Evolutionary conservation across 2,797 vertebrate genomes (phyloP), one percentile per base, ranked within the genome.

Genomic region (Apogon hyalosoma): DNA sequence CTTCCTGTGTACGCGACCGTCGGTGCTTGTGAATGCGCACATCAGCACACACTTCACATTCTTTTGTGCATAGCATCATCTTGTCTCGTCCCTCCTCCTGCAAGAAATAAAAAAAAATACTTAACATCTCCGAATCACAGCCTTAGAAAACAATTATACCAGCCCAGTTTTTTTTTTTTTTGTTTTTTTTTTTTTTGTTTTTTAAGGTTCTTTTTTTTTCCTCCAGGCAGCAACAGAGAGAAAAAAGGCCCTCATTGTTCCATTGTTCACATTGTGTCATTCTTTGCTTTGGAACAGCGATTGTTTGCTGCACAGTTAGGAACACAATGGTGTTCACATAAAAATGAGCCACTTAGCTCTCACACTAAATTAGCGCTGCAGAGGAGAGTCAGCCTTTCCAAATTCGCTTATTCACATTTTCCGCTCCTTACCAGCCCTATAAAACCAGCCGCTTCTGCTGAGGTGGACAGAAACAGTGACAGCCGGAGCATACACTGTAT

Each of bases 381-480:
- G 90, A 91, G 84, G 84, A 89, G 83, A 92, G 88, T 85, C 75
- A 73, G 74, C 78, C 82, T 86, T 83, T 92, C 90, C 86, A 91
- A 88, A 93, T 90, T 91, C 76, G 89, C 90, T 92, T 92, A 92
- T 92, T 93, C 91, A 92, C 88, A 91, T 90, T 92, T 92, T 91
- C 87, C 87, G 77, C 86, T 88, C 74, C 76, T 90, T 90, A 88
- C 85, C 86, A 79, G 79, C 80, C 74, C 87, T 86, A 90, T 86
- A 88, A 92, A 92, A 90, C 84, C 81, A 78, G 70, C 52, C 50
- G 24, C 85, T 92, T 90, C 76, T 91, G 91, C 90, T 91, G 90
- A 92, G 90, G 87, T 87, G 87, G 87, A 90, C 89, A 88, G 81
- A 92, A 87, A 86, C 50, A 3, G 73, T 82, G 89, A 91, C 88